Evolutionary conservation across 2,888 invertebrate genomes (phyloP).

Genomic region (Tethea ocularis): DNA sequence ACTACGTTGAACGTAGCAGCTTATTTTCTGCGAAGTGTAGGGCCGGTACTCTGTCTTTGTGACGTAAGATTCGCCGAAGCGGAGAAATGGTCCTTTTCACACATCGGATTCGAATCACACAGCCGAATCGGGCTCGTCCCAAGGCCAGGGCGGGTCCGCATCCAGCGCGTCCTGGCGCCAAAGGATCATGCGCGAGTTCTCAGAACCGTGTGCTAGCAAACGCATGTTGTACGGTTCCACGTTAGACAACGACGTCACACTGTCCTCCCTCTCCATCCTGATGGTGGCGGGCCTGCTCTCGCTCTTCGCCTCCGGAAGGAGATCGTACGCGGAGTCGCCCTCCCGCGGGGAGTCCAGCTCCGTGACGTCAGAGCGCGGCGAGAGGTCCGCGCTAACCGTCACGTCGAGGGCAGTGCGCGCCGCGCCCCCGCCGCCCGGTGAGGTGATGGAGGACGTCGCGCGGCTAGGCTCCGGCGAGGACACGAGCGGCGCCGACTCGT

Average conservation of each 20-base stretch:
- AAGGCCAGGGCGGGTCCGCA: conserved; percentile 76
- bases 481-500: conserved; percentile 88
- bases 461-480: conserved; percentile 51
- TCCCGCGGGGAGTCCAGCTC: conserved; percentile 67
- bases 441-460: conserved; percentile 14
- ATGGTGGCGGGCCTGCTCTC: conserved; percentile 26
- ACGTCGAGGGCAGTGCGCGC: conserved; percentile 33
- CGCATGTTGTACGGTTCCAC: conserved; percentile 77
- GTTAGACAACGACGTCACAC: conserved; percentile 60
- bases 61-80: not conserved
- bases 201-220: conserved; percentile 62
- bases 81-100: not conserved
- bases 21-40: not conserved
- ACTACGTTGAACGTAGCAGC: not conserved
- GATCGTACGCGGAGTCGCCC: conserved; percentile 50
- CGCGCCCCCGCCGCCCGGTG: conserved; percentile 40
- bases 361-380: conserved; percentile 73
- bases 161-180: conserved; percentile 81
- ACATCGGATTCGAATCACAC: conserved; percentile 51
- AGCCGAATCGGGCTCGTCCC: conserved; percentile 77
- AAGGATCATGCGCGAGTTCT: conserved; percentile 63
- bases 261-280: conserved; percentile 44
- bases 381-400: conserved; percentile 52
- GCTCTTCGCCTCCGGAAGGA: conserved; percentile 58
- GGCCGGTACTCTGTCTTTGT: not conserved